A percentile compares a stretch with the other conserved stretches of the same genome.
These are phyloP conservation scores for Lycopodina hypogea DNA, from an alignment of 37 sponge, comb jelly and placozoan species.

Conservation along the genomic window DNA sequence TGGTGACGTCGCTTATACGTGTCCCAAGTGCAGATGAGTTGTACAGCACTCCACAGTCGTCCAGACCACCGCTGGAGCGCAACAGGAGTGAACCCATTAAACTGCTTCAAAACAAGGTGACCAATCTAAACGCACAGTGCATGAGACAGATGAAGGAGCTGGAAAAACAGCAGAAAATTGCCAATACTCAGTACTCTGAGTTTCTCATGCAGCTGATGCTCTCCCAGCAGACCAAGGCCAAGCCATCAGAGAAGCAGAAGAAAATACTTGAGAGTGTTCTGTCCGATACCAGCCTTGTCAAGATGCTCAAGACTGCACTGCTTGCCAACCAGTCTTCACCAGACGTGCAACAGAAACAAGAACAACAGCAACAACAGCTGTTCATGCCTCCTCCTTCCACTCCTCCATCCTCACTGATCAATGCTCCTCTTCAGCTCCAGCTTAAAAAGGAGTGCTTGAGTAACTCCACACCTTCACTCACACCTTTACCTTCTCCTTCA, in stretches of 20 bases:
- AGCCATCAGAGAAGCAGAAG: conserved; percentile 49
- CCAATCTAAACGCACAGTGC: conserved; percentile 26
- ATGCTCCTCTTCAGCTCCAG: neutral
- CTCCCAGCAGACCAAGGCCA: neutral
- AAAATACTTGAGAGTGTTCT: conserved; percentile 43
- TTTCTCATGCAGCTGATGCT: conserved; percentile 27
- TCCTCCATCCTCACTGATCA: neutral
- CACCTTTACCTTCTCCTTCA: too few relatives aligned
- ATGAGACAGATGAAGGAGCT: conserved; percentile 44
- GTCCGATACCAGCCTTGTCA: conserved; percentile 35
- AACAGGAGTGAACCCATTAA: conserved; percentile 30
- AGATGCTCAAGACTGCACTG: conserved; percentile 27
- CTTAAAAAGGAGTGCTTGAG: too few relatives aligned
- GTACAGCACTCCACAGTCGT: neutral
- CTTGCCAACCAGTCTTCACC: neutral
- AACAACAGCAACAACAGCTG: conserved; percentile 1
- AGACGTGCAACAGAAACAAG: neutral
- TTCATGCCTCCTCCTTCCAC: neutral
- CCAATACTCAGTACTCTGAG: conserved; percentile 30
- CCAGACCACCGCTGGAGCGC: conserved; percentile 26
- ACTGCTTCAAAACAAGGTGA: conserved; percentile 28
- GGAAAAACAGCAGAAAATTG: conserved; percentile 40
- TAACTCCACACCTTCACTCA: too few relatives aligned
- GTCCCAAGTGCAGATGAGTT: conserved; percentile 28
- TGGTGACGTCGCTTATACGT: neutral